Evolutionary conservation across 2,113 vertebrate species (phyloP).

Genomic region (Hyla sarda): DNA sequence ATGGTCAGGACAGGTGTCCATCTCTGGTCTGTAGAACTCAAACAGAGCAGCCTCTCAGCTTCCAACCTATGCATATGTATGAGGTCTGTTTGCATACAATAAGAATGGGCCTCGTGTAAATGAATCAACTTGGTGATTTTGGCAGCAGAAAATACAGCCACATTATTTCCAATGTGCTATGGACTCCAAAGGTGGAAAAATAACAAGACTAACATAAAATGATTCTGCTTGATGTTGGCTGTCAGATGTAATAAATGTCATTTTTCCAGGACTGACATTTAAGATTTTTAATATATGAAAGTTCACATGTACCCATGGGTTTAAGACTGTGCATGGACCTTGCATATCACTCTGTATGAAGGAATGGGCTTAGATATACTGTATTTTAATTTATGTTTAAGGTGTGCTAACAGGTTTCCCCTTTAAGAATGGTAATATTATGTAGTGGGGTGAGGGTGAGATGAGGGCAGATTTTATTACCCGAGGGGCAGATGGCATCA

Average conservation of each 20-base stretch:
- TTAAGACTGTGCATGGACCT: not conserved
- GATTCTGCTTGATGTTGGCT: conserved; percentile 13
- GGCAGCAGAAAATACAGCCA: conserved; percentile 8
- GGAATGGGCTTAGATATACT: not conserved
- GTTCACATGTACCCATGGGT: conserved; percentile 7
- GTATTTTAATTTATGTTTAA: not conserved
- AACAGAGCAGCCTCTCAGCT: conserved; percentile 51
- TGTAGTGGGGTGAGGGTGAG: too few species aligned
- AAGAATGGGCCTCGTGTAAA: conserved; percentile 11
- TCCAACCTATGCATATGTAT: conserved; percentile 48
- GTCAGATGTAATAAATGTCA: conserved; percentile 35
- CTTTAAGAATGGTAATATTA: too few species aligned
- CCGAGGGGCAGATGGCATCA: too few species aligned
- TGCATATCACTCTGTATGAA: not conserved
- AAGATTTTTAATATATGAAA: conserved; percentile 30
- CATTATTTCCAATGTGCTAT: not conserved
- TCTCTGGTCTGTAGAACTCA: conserved; percentile 24
- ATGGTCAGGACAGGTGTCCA: conserved; percentile 57
- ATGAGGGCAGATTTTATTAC: too few species aligned
- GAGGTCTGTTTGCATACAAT: conserved; percentile 53
- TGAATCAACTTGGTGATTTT: conserved; percentile 19
- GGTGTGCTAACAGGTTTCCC: too few species aligned
- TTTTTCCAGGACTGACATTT: conserved; percentile 8
- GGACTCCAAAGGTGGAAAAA: conserved; percentile 25
- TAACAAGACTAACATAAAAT: conserved; percentile 5